These are phyloP conservation scores for Myanophis thanlyinensis DNA, from an alignment of 2,113 vertebrate genomes.

Conservation along the genomic window DNA sequence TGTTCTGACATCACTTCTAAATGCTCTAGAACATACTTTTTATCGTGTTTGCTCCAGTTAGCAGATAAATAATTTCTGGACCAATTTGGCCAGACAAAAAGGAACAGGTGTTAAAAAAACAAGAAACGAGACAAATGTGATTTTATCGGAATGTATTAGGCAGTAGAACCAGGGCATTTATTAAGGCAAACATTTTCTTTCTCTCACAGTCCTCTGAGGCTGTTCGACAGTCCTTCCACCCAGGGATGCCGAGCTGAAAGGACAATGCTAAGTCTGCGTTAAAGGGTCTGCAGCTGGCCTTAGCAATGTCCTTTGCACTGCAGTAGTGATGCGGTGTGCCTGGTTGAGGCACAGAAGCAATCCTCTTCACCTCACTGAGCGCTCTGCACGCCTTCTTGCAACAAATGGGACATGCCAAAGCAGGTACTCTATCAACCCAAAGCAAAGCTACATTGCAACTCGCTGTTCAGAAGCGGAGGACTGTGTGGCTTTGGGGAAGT, in stretches of 20 bases:
- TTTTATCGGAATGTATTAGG: neutral
- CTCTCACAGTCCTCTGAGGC: neutral
- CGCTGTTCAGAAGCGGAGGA: neutral
- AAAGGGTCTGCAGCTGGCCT: neutral
- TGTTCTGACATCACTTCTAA: slow-evolving; percentile 7
- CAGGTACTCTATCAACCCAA: neutral
- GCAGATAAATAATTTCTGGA: slow-evolving; percentile 15
- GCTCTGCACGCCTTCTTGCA: neutral
- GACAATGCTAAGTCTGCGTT: neutral
- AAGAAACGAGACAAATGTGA: neutral
- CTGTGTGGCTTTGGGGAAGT: neutral
- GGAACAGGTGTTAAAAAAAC: neutral
- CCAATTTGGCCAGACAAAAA: slow-evolving; percentile 5
- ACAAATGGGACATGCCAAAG: neutral
- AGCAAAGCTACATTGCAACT: neutral
- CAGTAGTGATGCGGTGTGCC: neutral
- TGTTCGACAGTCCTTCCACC: neutral
- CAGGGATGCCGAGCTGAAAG: neutral
- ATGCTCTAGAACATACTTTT: neutral
- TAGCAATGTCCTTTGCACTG: neutral
- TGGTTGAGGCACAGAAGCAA: neutral
- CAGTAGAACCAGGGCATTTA: neutral
- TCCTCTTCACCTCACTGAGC: neutral
- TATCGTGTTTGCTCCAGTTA: slow-evolving; percentile 3
- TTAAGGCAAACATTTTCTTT: neutral